Evolutionary conservation across 2,113 vertebrate species (phyloP), one percentile per base, ranked within the genome.

Genomic region (Caracal caracal): DNA sequence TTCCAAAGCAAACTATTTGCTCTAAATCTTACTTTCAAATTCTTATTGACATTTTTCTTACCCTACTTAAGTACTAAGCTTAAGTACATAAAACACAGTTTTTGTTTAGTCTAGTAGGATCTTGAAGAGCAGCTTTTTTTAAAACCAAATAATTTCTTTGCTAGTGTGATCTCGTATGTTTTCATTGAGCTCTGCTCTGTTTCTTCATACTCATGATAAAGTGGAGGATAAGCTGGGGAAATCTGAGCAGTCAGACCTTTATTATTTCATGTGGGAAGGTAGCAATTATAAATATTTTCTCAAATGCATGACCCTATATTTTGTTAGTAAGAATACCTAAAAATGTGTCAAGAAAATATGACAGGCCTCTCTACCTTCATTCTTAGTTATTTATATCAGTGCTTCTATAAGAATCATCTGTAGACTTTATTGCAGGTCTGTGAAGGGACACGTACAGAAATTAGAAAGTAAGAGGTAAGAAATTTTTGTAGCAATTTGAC

Each of bases 1-100:
- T 66, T 92, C 15, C n/a, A 97, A 95, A 97, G 65, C 78, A 96
- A 92, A 95, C 37, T 92, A 10, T 94, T 92, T 90, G 47, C 24
- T 82, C 35, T 87, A 85, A 96, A 88, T 94, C 61, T 98, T 94
- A 94, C 30, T 19, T 91, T 95, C 61, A 63, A 79, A 78, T 95
- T 96, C 33, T 70, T 94, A 84, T 35, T 70, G 12, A 30, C 81
- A 59, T 96, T 56, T 97, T 97, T 66, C 51, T 59, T 30, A 83
- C 73, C 71, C 40, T 86, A 73, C 63, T 90, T 96, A 90, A 84
- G 66, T 89, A 88, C 40, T 66, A 2, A 70, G 59, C 68, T 96
- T 89, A 92, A 43, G 40, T 92, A 73, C 82, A 97, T 88, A 76
- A 87, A 92, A 40, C 90, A 13, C 5, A 71, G 70, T 82, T 81